A percentile compares a stretch with the other conserved stretches of the same genome.
Evolutionary conservation across 2,797 vertebrate genomes (phyloP).

Genomic region (Meriones psammophilus): DNA sequence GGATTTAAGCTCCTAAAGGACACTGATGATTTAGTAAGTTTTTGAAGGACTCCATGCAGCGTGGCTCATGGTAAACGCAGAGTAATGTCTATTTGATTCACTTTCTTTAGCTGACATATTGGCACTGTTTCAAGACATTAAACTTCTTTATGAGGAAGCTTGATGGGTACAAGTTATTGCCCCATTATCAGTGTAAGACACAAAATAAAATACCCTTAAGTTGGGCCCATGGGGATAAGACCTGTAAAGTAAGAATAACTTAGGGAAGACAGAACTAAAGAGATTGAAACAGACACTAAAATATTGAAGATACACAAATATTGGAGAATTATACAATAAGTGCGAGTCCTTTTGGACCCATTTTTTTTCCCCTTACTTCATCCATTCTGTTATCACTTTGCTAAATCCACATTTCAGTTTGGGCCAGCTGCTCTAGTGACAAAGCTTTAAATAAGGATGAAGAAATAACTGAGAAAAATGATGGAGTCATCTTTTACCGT

Average conservation of each 20-base stretch:
- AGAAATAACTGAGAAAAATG: slow-evolving; percentile 84
- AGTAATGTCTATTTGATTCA: slow-evolving; percentile 61
- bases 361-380: slow-evolving; percentile 61
- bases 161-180: slow-evolving; percentile 80
- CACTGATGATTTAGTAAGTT: slow-evolving; percentile 4
- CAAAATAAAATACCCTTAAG: slow-evolving; percentile 73
- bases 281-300: slow-evolving; percentile 69
- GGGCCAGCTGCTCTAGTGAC: slow-evolving; percentile 84
- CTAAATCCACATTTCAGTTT: slow-evolving; percentile 85
- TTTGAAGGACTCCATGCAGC: slow-evolving; percentile 15
- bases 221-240: slow-evolving; percentile 61
- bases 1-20: slow-evolving; percentile 8
- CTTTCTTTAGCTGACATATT: slow-evolving; percentile 60
- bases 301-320: slow-evolving; percentile 40
- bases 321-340: not conserved
- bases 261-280: slow-evolving; percentile 65
- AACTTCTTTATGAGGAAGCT: slow-evolving; percentile 72
- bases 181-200: slow-evolving; percentile 74
- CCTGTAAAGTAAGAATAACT: slow-evolving; percentile 73
- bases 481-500: slow-evolving; percentile 78
- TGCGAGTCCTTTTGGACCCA: slow-evolving; percentile 53
- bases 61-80: slow-evolving; percentile 45
- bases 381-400: slow-evolving; percentile 75
- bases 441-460: slow-evolving; percentile 85
- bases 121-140: slow-evolving; percentile 70